Percentiles rank a stretch among this genome's conserved stretches.
phyloP scores from a whole-genome alignment of 2,888 invertebrate genomes.

The Tipula lateralis region DNA sequence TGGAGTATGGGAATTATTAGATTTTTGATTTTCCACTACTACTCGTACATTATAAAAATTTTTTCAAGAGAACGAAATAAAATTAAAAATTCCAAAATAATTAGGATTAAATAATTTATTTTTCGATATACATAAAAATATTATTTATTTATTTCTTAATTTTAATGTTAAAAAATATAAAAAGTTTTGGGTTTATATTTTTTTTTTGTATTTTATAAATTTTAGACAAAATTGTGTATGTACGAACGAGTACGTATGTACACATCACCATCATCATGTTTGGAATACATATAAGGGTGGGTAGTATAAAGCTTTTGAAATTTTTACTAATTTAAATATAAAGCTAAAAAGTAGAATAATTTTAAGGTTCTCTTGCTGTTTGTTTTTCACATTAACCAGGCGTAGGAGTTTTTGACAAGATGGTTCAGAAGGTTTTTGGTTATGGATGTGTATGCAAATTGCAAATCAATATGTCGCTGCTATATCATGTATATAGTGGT shows the following conservation, averaged over 20 bases:
- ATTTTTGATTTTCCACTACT: background rate
- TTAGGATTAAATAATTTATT: constrained; percentile 24
- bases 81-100: constrained; percentile 24
- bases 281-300: background rate
- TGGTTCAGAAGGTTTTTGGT: background rate
- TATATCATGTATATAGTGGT: too few relatives aligned
- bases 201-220: background rate
- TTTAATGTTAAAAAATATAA: background rate
- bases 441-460: background rate
- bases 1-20: background rate
- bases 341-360: background rate
- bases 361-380: background rate
- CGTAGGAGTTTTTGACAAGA: background rate
- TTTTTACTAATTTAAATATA: constrained; percentile 24
- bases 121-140: background rate
- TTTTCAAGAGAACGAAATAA: constrained; percentile 12
- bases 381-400: background rate
- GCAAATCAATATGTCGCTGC: background rate
- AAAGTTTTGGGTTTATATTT: background rate
- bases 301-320: background rate
- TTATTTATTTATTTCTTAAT: constrained; percentile 24
- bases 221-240: background rate
- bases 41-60: background rate
- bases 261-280: background rate
- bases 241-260: background rate